Percentiles rank a stretch among this genome's conserved stretches.
Conservation (phyloP, 2,797 vertebrate species). For the Peromyscus aztecus region DNA sequence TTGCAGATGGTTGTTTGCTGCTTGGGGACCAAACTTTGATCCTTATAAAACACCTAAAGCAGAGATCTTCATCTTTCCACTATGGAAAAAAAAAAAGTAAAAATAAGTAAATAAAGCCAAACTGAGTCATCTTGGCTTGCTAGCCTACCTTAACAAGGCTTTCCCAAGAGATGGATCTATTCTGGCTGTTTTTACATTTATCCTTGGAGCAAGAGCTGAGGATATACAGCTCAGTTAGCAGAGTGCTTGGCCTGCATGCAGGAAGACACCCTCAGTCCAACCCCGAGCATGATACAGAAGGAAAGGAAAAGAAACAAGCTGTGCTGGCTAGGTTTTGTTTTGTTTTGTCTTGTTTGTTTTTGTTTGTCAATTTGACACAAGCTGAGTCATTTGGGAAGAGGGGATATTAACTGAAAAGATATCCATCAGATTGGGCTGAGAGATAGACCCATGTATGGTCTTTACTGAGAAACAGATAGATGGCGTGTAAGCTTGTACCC, state of each 20-base stretch:
- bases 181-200: background rate
- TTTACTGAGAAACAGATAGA: background rate
- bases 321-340: background rate
- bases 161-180: background rate
- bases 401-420: background rate
- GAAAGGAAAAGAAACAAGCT: background rate
- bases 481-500: background rate
- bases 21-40: background rate
- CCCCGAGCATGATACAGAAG: background rate
- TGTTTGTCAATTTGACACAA: background rate
- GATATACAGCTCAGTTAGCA: background rate
- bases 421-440: background rate
- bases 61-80: background rate
- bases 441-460: too few species aligned
- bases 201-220: background rate
- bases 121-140: background rate
- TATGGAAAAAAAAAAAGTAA: background rate
- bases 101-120: constrained; percentile 28
- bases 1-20: background rate
- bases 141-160: background rate
- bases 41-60: background rate
- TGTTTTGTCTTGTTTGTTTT: background rate
- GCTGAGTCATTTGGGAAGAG: background rate
- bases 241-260: background rate
- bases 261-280: background rate